Base-by-base conservation (phyloP, 2,113 vertebrate species). In the Terrapene triunguis region DNA sequence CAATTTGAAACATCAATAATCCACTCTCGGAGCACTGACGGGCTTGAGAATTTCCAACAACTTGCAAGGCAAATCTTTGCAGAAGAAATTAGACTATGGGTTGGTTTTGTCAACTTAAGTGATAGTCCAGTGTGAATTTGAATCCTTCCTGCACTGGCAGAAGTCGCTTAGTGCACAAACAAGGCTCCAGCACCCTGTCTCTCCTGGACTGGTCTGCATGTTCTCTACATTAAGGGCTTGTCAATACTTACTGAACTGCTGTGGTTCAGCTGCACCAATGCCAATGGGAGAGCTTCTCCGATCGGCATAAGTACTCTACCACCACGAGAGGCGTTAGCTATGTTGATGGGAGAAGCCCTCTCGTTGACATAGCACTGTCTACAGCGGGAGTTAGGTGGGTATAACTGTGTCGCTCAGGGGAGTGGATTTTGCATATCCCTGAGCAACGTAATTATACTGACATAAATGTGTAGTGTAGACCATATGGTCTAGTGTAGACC, bases 21-120 rank as follows among this genome's bases (percentile, higher is more conserved):
- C 74, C 44, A 27, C 6, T 78, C 38, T 78, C 2, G 13, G 44
- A 78, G 13, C 74, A 47, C 7, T 78, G n/a, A 11, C 16, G 57
- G 29, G 51, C 14, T 1, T 47, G 65, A 89, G 22, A 5, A 79
- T 65, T 91, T 85, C 48, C 90, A 8, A 25, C 13, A 17, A 65
- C n/a, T n/a, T 0, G 0, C 74, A 44, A 47, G 6, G 42, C 44
- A 47, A 78, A 78, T 29, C 17, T 78, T 47, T 78, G 13, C 16
- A 8, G 80, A 89, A 38, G 16, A 12, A 82, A 22, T 1, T 80
- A 48, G 32, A 94, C 6, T 21, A n/a, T 9, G 21, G 47, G 65
- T 65, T 14, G 27, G 90, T 16, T 12, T 80, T 51, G 85, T 19
- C 25, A 91, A 62, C 42, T 92, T n/a, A 38, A 21, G 14, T 86